phyloP scores from a whole-genome alignment of 2,797 vertebrate genomes.

The Eulemur rubriventer region DNA sequence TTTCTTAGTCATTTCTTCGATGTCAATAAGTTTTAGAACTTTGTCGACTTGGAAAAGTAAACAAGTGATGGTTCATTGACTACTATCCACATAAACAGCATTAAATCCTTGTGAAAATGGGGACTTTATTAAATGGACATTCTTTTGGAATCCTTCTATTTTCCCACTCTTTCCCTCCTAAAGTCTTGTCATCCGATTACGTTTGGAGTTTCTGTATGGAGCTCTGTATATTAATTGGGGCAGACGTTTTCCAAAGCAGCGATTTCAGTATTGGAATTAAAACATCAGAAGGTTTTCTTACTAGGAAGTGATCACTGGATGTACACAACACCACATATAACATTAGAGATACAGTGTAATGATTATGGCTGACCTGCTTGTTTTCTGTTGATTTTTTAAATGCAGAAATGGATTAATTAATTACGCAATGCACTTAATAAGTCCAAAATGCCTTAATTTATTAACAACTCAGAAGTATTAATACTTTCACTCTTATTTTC shows the following conservation, averaged over 20 bases:
- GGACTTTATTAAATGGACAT: neutral
- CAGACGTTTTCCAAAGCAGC: conserved; percentile 4
- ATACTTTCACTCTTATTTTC: neutral
- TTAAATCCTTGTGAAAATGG: neutral
- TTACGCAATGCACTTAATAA: neutral
- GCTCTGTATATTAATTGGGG: neutral
- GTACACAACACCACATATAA: neutral
- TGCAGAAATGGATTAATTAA: neutral
- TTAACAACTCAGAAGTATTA: neutral
- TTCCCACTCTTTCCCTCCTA: neutral
- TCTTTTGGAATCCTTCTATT: neutral
- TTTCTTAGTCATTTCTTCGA: neutral
- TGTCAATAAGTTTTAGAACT: conserved; percentile 31
- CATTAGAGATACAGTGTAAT: neutral
- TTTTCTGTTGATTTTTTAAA: conserved; percentile 35
- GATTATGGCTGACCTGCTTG: neutral
- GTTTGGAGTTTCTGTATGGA: neutral
- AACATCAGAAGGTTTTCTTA: neutral
- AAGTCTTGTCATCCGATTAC: neutral
- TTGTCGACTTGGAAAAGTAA: neutral
- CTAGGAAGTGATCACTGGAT: neutral
- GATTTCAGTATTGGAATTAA: neutral
- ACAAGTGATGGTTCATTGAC: neutral
- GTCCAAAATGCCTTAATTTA: neutral
- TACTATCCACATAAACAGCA: neutral